Base-by-base conservation (phyloP, 2,113 vertebrate species). In the Misgurnus mizolepis region DNA sequence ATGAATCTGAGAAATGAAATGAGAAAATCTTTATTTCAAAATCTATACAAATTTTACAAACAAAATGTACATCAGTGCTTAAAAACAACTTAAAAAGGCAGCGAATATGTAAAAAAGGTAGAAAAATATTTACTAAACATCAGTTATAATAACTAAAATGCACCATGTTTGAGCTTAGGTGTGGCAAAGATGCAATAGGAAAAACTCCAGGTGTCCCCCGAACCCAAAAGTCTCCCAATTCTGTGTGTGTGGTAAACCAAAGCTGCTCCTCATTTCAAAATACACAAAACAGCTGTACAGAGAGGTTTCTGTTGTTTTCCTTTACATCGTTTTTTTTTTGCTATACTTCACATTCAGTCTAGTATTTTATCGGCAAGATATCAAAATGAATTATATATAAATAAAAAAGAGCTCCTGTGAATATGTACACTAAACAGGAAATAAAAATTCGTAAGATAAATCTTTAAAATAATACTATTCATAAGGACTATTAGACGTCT, bases 161-260 rank as follows among this genome's bases (percentile, higher is more conserved):
- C 34, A 49, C n/a, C 39, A 5, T n/a, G 66, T 53, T 71, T 62
- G 41, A 41, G 64, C 53, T 18, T 47, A 15, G 73, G 68, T 62
- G 15, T 58, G 60, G 53, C 41, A 67, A 65, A 82, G 15, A 71
- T 60, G 10, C 74, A 8, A 90, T 87, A 85, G 89, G 86, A 91
- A 91, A 91, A 85, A 87, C 86, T 90, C 88, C 93, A 93, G 93
- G 93, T 94, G 93, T 89, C 88, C 88, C 87, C 84, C 65, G 80
- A 86, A 88, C 87, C 77, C 85, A 87, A 89, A 86, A 85, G 84
- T 82, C 83, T 84, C 83, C 88, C 84, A 71, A 84, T 88, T 87
- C 76, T 75, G 84, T 88, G 67, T 87, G 86, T 88, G 89, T 86
- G 88, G 86, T 91, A 90, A 93, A 92, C 90, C 92, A 92, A 87